Percentiles rank a stretch among this genome's conserved stretches.
phyloP scores from a whole-genome alignment of 1,140 invertebrate genomes.

The Drosophila truncata region DNA sequence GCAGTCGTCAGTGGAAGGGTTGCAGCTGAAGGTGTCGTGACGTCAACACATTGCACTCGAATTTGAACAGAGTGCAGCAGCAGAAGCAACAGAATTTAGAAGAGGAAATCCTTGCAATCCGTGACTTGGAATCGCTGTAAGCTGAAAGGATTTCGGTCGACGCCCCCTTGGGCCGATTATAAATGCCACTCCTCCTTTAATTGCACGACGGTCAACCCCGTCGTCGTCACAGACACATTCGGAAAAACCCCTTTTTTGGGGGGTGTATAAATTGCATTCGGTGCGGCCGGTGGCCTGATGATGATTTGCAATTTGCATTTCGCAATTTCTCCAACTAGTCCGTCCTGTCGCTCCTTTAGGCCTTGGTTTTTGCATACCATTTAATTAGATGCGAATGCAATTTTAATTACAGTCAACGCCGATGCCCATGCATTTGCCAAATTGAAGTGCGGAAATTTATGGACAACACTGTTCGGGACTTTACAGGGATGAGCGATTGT shows the following conservation, averaged over 20 bases:
- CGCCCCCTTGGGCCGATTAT: constrained; percentile 67
- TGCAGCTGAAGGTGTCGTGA: constrained; percentile 68
- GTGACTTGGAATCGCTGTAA: constrained; percentile 62
- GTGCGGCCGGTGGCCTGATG: constrained; percentile 25
- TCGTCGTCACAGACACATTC: constrained; percentile 9
- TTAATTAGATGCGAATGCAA: constrained; percentile 85
- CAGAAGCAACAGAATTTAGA: constrained; percentile 33
- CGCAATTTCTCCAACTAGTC: constrained; percentile 73
- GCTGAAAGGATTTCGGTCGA: constrained; percentile 49
- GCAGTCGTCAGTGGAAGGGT: constrained; percentile 45
- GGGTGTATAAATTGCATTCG: constrained; percentile 51
- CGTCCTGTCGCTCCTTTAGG: constrained; percentile 27
- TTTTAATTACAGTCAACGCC: constrained; percentile 81
- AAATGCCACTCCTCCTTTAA: constrained; percentile 64
- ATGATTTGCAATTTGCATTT: constrained; percentile 68
- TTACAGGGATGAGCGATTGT: constrained; percentile 13
- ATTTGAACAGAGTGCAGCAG: constrained; percentile 24
- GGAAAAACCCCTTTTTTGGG: constrained; percentile 1
- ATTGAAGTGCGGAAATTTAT: constrained; percentile 74
- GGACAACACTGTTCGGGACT: constrained; percentile 35
- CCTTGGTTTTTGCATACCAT: constrained; percentile 81
- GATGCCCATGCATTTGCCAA: constrained; percentile 67
- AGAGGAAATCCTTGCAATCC: constrained; percentile 65
- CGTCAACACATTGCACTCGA: constrained; percentile 61
- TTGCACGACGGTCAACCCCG: constrained; percentile 53